A percentile compares a stretch with the other conserved stretches of the same genome.
Evolutionary conservation across 2,888 invertebrate genomes (phyloP).

Genomic region (Agrenia bidenticulata): DNA sequence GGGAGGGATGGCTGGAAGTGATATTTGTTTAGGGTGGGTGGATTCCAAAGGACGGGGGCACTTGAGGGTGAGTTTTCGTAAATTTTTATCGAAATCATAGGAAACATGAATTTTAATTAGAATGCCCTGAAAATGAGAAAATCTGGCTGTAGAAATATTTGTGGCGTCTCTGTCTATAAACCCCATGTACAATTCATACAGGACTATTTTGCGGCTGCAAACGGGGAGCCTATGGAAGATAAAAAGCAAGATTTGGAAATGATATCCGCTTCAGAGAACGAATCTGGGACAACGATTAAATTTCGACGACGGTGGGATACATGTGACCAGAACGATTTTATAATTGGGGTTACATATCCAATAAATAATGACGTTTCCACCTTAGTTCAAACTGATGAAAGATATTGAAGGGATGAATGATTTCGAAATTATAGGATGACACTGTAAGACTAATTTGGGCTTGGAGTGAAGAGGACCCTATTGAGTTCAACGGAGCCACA

Average conservation of each 20-base stretch:
- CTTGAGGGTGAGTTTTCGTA: slow-evolving; percentile 18
- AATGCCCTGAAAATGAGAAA: not conserved
- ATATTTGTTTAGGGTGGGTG: slow-evolving; percentile 57
- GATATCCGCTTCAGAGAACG: slow-evolving; percentile 53
- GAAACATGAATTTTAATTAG: not conserved
- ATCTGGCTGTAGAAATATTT: not conserved
- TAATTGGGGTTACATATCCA: slow-evolving; percentile 38
- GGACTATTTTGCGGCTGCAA: slow-evolving; percentile 54
- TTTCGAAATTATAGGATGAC: slow-evolving; percentile 61
- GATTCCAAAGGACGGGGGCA: slow-evolving; percentile 30
- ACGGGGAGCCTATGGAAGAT: slow-evolving; percentile 53
- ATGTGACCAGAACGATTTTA: slow-evolving; percentile 53
- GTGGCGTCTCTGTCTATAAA: not conserved
- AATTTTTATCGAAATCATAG: too few relatives aligned
- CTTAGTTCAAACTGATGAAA: too few relatives aligned
- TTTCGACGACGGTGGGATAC: slow-evolving; percentile 55
- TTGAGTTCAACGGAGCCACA: slow-evolving; percentile 53
- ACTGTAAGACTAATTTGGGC: slow-evolving; percentile 81
- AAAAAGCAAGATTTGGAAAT: slow-evolving; percentile 54
- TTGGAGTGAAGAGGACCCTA: slow-evolving; percentile 43
- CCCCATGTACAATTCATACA: slow-evolving; percentile 23
- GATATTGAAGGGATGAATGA: too few relatives aligned
- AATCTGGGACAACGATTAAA: slow-evolving; percentile 54
- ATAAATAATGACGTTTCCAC: too few relatives aligned
- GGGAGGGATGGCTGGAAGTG: slow-evolving; percentile 57